Base-by-base conservation (phyloP, 2,888 invertebrate species). In the Tetragonisca angustula region DNA sequence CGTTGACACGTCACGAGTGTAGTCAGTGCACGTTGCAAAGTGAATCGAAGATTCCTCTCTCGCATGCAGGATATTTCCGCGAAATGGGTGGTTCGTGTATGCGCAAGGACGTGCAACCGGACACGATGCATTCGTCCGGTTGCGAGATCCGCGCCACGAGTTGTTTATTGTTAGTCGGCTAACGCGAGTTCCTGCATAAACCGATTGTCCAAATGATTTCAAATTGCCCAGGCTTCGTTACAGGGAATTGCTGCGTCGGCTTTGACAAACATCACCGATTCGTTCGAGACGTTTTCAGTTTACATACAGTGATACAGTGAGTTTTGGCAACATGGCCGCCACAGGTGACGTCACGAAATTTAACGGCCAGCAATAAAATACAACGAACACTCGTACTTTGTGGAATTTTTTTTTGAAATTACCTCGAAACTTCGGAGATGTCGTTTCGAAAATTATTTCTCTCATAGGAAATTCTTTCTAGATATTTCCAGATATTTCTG, bases 81-180 rank as follows among this genome's bases (percentile, higher is more conserved):
- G 79, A 76, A 88, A 88, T 85, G 64, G 64, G 64, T 76, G 77
- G 76, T 84, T 84, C 77, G 86, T 83, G 86, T 88, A 87, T 85
- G 87, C 79, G 86, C 93, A 92, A 92, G 92, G 92, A 91, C 93
- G 32, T 54, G 50, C 68, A 92, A 92, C 92, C 91, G 91, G 91
- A 91, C 90, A 90, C 88, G 86, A 79, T 59, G 90, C 90, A 84
- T 89, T 89, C 91, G 90, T 89, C 87, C 89, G 88, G 32, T 32
- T 86, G 88, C 87, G 88, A 76, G 68, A 72, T 70, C 75, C 70
- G 75, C 17, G 24, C 64, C 64, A 75, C 70, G 77, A 79, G 65
- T 83, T 82, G 88, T 79, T 84, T 82, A 85, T 87, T 87, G 87
- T 87, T 83, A 76, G 78, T 70, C 59, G 80, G 72, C 73, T 77